These are phyloP conservation scores for Nothoprocta perdicaria DNA, from an alignment of 2,113 vertebrate genomes.

Conservation along the genomic window DNA sequence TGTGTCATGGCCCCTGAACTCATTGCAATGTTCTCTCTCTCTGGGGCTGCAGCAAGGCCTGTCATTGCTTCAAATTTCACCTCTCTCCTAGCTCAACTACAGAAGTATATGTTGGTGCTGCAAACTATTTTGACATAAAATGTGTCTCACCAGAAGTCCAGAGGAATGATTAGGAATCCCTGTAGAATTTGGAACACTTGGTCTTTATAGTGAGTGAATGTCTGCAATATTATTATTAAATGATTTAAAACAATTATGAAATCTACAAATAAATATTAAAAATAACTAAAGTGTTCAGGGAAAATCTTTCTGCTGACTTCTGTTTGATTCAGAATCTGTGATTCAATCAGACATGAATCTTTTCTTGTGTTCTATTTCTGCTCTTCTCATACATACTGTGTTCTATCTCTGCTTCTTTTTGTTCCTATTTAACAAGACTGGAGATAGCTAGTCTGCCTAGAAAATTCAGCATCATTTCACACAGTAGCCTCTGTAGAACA, in stretches of 20 bases:
- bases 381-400: background rate
- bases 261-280: background rate
- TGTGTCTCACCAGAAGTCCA: background rate
- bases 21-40: background rate
- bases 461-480: slow-evolving; percentile 4
- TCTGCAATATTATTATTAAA: background rate
- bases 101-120: fast-evolving
- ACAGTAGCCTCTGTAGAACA: background rate
- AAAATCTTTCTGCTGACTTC: background rate
- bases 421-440: background rate
- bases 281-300: background rate
- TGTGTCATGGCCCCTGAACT: background rate
- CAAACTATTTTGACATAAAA: background rate
- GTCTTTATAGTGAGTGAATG: background rate
- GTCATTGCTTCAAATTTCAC: background rate
- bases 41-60: background rate
- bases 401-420: background rate
- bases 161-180: background rate
- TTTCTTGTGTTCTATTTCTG: background rate
- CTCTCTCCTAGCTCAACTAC: background rate
- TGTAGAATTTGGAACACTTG: background rate
- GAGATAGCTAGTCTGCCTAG: background rate
- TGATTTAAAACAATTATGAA: background rate
- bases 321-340: background rate
- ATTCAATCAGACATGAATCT: background rate